Conservation (phyloP, 1,140 invertebrate genomes). For the Plodia interpunctella region DNA sequence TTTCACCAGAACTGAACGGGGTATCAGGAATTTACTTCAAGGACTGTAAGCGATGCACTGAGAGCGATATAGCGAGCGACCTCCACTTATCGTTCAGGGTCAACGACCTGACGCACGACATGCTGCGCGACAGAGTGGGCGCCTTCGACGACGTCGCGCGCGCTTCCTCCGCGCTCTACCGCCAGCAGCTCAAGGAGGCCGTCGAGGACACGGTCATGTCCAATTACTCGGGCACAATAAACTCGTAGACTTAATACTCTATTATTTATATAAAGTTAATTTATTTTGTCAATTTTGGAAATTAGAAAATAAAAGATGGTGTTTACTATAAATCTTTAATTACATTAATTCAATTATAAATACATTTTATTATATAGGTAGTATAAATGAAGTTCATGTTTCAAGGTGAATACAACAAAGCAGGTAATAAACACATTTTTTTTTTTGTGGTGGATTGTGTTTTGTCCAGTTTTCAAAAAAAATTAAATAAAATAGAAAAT, state of each 20-base stretch:
- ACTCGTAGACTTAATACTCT: not conserved
- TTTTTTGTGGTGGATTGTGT: too few relatives aligned
- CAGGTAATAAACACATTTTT: too few relatives aligned
- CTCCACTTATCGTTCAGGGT: constrained; percentile 49
- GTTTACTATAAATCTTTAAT: too few relatives aligned
- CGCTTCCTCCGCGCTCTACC: not conserved
- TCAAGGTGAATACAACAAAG: too few relatives aligned
- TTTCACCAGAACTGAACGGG: constrained; percentile 86
- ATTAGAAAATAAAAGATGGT: too few relatives aligned
- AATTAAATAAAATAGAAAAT: too few relatives aligned
- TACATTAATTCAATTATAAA: too few relatives aligned
- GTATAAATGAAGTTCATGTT: too few relatives aligned
- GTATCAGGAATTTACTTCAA: constrained; percentile 94
- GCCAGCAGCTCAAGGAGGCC: constrained; percentile 18
- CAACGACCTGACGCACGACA: constrained; percentile 40
- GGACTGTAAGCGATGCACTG: constrained; percentile 88
- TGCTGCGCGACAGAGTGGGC: constrained; percentile 33
- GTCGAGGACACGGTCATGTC: constrained; percentile 32
- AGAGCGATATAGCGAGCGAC: constrained; percentile 81
- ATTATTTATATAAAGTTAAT: not conserved
- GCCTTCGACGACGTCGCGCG: constrained; percentile 7
- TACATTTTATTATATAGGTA: too few relatives aligned
- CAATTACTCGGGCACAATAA: constrained; percentile 23
- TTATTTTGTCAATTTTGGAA: too few relatives aligned
- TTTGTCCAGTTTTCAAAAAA: too few relatives aligned